Evolutionary conservation across 2,888 invertebrate genomes (phyloP).

Genomic region (Microctonus brassicae): DNA sequence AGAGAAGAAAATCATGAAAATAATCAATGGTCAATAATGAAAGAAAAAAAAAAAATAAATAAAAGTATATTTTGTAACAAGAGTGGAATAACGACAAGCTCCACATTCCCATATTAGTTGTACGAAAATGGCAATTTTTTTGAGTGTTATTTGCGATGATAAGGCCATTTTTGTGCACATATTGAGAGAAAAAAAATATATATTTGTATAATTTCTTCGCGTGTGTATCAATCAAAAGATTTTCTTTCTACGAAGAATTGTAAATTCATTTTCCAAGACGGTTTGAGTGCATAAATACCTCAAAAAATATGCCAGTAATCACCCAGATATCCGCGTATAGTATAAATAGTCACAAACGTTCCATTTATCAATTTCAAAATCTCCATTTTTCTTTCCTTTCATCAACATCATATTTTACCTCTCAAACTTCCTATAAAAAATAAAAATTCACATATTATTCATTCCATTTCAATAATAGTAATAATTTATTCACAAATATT

Average conservation of each 20-base stretch:
- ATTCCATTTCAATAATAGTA: no score
- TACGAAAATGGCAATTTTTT: no score
- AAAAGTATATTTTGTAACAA: no score
- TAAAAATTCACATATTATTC: neutral
- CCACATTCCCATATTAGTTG: no score
- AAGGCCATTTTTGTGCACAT: no score
- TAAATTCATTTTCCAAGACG: constrained; percentile 34
- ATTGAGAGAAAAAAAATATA: no score
- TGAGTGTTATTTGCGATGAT: no score
- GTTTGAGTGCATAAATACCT: constrained; percentile 44
- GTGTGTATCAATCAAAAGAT: constrained; percentile 29
- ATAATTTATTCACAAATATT: no score
- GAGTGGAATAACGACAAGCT: no score
- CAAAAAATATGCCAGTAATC: constrained; percentile 49
- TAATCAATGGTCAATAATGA: constrained; percentile 36
- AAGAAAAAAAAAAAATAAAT: constrained; percentile 33
- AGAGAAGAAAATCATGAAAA: constrained; percentile 41
- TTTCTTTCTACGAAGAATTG: constrained; percentile 28
- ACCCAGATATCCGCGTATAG: constrained; percentile 58
- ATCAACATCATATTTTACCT: neutral
- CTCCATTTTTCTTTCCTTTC: neutral
- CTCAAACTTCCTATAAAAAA: neutral
- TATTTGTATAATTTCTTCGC: constrained; percentile 14
- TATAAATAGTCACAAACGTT: constrained; percentile 58
- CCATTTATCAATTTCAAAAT: constrained; percentile 45